phyloP scores from a whole-genome alignment of 2,888 invertebrate species.

The Amphiduros pacificus region DNA sequence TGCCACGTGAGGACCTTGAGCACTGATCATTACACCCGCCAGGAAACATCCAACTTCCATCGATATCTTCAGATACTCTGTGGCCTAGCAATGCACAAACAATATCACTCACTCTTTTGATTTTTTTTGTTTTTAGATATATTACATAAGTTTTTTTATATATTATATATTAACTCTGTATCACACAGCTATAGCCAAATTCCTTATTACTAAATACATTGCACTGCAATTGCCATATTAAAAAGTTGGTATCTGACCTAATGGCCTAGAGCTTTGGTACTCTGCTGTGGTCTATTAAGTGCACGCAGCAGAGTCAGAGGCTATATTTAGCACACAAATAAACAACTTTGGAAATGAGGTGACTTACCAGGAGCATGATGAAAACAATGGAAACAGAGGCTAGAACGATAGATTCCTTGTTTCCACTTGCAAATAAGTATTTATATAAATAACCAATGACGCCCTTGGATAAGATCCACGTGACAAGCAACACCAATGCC shows the following conservation, averaged over 20 bases:
- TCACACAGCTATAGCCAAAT: too few species aligned
- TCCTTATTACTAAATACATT: too few species aligned
- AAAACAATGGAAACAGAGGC: constrained; percentile 26
- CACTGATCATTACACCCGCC: constrained; percentile 34
- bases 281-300: too few species aligned
- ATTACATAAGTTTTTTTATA: background rate
- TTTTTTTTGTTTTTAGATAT: too few species aligned
- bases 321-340: too few species aligned
- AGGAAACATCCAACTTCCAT: constrained; percentile 42
- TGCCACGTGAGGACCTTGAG: constrained; percentile 27
- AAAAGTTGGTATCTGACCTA: too few species aligned
- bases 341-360: too few species aligned
- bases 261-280: too few species aligned
- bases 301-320: too few species aligned
- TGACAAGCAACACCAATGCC: constrained; percentile 7
- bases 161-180: too few species aligned
- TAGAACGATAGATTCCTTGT: constrained; percentile 23
- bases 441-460: constrained; percentile 21
- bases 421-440: constrained; percentile 7
- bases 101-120: too few species aligned
- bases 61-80: constrained; percentile 33
- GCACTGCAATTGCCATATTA: too few species aligned
- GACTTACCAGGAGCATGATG: constrained; percentile 24
- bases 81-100: constrained; percentile 31
- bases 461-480: constrained; percentile 18